Percentiles rank a stretch among this genome's conserved stretches.
Conservation (phyloP, 2,888 invertebrate species). For the Cryptophagus acutangulus region DNA sequence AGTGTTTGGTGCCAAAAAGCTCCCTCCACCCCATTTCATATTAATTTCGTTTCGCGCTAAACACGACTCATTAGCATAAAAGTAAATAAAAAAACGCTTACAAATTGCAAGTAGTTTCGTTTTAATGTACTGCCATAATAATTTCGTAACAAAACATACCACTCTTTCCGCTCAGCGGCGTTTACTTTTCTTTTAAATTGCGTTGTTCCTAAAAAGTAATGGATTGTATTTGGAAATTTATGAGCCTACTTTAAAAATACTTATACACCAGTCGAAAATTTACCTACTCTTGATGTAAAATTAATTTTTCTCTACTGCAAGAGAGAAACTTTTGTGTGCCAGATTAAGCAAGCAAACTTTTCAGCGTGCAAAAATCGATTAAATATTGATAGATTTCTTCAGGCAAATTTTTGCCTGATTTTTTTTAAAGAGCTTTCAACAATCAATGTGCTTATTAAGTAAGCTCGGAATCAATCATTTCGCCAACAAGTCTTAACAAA, state of each 20-base stretch:
- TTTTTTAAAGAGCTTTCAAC: no score
- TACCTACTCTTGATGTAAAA: constrained; percentile 23
- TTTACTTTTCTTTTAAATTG: constrained; percentile 27
- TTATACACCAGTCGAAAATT: constrained; percentile 25
- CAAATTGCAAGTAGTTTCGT: constrained; percentile 20
- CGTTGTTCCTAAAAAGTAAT: constrained; percentile 27
- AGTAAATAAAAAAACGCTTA: constrained; percentile 22
- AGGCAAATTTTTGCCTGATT: no score
- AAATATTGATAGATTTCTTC: no score
- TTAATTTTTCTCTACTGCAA: no score
- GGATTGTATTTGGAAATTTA: constrained; percentile 29
- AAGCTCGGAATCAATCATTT: no score
- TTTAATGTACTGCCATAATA: constrained; percentile 25
- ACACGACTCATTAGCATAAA: constrained; percentile 16
- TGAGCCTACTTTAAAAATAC: constrained; percentile 31
- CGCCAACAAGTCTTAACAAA: no score
- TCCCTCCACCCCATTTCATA: neutral
- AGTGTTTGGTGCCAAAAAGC: neutral
- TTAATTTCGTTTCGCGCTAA: neutral
- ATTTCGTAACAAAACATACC: constrained; percentile 15
- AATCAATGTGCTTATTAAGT: no score
- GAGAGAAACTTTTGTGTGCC: no score
- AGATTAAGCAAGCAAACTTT: no score
- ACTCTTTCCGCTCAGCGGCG: constrained; percentile 20
- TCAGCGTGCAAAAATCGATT: no score